Percentiles rank a stretch among this genome's conserved stretches.
Conservation (phyloP, 2,888 invertebrate genomes). For the Sphaerophoria rueppellii region DNA sequence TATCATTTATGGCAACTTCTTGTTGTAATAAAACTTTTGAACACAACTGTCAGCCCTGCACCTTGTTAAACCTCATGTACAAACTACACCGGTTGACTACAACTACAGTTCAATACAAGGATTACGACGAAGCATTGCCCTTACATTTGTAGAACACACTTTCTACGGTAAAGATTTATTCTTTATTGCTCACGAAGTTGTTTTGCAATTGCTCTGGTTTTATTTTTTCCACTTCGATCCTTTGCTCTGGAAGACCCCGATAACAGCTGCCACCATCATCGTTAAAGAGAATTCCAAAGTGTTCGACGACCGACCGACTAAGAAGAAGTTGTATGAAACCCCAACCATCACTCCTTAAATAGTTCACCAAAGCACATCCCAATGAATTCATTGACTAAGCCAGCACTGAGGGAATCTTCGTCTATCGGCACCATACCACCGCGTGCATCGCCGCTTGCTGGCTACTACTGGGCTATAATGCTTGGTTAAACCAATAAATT, state of each 20-base stretch:
- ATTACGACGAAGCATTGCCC: constrained; percentile 39
- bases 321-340: constrained; percentile 52
- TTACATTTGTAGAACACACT: constrained; percentile 62
- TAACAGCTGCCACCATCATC: constrained; percentile 70
- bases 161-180: constrained; percentile 59
- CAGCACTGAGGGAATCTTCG: constrained; percentile 31
- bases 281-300: constrained; percentile 35
- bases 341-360: constrained; percentile 7
- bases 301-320: background rate
- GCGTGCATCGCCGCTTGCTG: background rate
- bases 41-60: background rate
- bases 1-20: too few species aligned
- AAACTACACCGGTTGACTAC: background rate
- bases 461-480: constrained; percentile 47
- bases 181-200: constrained; percentile 67
- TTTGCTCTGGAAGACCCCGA: constrained; percentile 48
- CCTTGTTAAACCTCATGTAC: background rate
- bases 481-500: constrained; percentile 62
- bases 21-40: background rate
- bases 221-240: constrained; percentile 25
- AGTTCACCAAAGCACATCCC: constrained; percentile 42
- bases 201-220: constrained; percentile 43
- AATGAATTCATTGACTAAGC: constrained; percentile 71
- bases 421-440: too few species aligned
- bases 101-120: constrained; percentile 44